Conservation (phyloP, 2,113 vertebrate genomes). For the Abramis brama region DNA sequence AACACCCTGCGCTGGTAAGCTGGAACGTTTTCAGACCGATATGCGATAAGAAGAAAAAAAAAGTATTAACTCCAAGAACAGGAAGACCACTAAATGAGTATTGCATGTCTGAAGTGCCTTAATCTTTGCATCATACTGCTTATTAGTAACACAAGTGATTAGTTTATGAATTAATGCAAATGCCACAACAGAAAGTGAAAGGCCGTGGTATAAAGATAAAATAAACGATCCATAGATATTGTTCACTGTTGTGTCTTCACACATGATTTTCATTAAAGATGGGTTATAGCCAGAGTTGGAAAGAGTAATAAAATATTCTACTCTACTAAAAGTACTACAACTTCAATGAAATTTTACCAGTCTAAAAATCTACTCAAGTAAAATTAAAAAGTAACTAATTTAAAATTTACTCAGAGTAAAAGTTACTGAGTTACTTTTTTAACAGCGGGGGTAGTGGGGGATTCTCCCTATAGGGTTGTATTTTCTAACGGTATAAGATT, state of each 20-base stretch:
- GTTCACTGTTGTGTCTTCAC: conserved; percentile 67
- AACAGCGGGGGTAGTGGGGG: no score
- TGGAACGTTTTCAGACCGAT: background rate
- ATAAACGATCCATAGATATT: conserved; percentile 67
- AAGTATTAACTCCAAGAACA: conserved; percentile 54
- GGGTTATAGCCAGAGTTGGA: conserved; percentile 61
- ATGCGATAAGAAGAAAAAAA: background rate
- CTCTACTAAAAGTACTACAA: no score
- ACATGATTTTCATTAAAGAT: conserved; percentile 67
- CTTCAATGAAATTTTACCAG: no score
- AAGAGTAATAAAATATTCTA: no score
- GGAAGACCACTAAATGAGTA: conserved; percentile 71
- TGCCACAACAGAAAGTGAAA: conserved; percentile 4
- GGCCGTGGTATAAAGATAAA: conserved; percentile 48
- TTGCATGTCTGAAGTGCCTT: conserved; percentile 77
- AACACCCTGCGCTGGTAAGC: no score
- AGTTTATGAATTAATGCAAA: conserved; percentile 64
- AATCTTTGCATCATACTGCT: conserved; percentile 70
- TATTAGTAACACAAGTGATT: conserved; percentile 60
- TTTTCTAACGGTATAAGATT: no score
- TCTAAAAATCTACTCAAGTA: no score
- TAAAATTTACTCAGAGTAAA: no score
- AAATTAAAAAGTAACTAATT: no score
- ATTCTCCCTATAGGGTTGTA: no score
- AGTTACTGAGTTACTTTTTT: no score